A percentile compares a stretch with the other conserved stretches of the same genome.
Evolutionary conservation across 2,888 invertebrate species (phyloP).

Genomic region (Heteropelma amictum): DNA sequence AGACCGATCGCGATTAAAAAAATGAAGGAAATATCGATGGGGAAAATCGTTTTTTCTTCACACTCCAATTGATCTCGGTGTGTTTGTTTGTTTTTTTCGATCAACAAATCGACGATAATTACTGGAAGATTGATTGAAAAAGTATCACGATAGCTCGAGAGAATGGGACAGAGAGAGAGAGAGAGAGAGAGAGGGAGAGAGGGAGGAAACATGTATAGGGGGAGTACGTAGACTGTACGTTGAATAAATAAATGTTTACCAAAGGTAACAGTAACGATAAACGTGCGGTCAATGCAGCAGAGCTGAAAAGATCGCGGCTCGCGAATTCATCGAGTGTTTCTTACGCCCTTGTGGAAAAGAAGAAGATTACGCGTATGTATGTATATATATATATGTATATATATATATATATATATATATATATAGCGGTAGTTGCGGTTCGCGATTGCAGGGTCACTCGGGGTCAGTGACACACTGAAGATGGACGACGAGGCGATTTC

Average conservation of each 20-base stretch:
- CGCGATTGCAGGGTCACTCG: slow-evolving; percentile 75
- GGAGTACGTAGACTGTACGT: background rate
- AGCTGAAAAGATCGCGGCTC: background rate
- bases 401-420: background rate
- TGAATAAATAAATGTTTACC: slow-evolving; percentile 62
- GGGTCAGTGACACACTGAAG: slow-evolving; percentile 77
- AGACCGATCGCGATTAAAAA: too few relatives aligned
- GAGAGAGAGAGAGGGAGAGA: background rate
- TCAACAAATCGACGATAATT: too few relatives aligned
- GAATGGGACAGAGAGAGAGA: background rate
- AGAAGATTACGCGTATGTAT: background rate
- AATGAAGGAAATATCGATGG: too few relatives aligned
- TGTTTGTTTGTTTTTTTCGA: too few relatives aligned
- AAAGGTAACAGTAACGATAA: slow-evolving; percentile 69
- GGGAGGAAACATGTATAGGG: background rate
- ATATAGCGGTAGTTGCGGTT: slow-evolving; percentile 64
- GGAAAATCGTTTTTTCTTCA: too few relatives aligned
- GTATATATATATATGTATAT: background rate
- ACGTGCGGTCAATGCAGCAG: background rate
- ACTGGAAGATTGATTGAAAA: too few relatives aligned
- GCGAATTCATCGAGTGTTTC: background rate
- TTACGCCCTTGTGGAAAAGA: background rate
- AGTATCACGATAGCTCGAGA: too few relatives aligned
- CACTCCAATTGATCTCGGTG: too few relatives aligned
- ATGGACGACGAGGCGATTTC: slow-evolving; percentile 35